Base-by-base conservation (phyloP, 1,140 invertebrate species). In the Scaptodrosophila lebanonensis region DNA sequence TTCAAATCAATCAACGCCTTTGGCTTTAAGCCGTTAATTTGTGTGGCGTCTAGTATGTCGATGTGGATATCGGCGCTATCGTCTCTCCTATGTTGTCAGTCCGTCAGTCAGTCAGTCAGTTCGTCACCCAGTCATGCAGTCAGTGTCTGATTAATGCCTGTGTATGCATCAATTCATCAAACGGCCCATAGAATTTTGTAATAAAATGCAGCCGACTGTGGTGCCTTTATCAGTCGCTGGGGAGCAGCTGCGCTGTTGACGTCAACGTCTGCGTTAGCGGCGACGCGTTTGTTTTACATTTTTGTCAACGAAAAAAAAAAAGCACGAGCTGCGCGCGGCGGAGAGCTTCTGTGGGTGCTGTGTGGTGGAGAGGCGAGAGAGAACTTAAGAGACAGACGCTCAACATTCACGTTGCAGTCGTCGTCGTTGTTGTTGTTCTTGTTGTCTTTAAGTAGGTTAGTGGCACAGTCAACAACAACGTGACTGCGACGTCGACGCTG, bases 391-490 rank as follows among this genome's bases (percentile, higher is more conserved):
- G 51, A 40, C 25, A 35, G 43, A 40, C 38, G 35, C 48, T 56
- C 43, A 39, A 42, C 29, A 27, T 42, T 44, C 22, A 25, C 22
- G 22, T 53, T 29, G 18, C 16, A 61, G 59, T 50, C 59, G 8
- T 32, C 9, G 43, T 16, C 29, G 16, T 11, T 39, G 22, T 16
- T 27, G 18, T 49, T 35, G 6, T 11, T 36, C 17, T 39, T 36
- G 64, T 67, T 67, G 72, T 77, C 68, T 72, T 56, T 49, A 79
- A 79, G 73, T 79, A 63, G 73, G 73, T 79, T 79, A 77, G 73
- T 77, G 68, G 73, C 73, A 77, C 73, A 77, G 35, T 38, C 45
- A 36, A 38, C 47, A 30, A 33, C 67, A 76, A 76, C 70, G 70
- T 75, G 71, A 75, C 69, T 69, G 50, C 62, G 33, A 53, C 30